Evolutionary conservation across 2,797 vertebrate genomes (phyloP).

Genomic region (Antrozous pallidus): DNA sequence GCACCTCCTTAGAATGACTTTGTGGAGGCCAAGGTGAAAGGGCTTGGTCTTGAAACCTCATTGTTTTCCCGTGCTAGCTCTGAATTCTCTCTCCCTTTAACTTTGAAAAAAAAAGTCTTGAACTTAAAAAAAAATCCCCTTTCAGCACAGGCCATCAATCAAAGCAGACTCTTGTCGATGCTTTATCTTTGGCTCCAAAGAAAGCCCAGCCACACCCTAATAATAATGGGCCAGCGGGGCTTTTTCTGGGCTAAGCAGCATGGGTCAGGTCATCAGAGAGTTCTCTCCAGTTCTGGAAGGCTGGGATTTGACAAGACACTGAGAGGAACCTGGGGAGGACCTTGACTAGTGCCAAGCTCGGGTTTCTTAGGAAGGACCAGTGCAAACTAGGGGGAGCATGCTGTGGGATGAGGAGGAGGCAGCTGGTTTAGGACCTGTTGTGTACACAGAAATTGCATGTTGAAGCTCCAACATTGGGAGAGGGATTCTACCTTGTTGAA

Average conservation of each 20-base stretch:
- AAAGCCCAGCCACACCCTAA: not conserved
- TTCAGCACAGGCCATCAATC: not conserved
- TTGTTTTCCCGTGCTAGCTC: not conserved
- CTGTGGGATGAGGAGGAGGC: too few relatives aligned
- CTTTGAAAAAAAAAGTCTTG: not conserved
- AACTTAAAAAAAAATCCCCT: not conserved
- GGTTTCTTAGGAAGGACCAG: conserved; percentile 22
- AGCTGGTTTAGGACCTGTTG: not conserved
- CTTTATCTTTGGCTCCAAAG: conserved; percentile 6
- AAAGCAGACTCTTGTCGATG: not conserved
- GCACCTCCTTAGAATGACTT: not conserved
- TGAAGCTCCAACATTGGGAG: not conserved
- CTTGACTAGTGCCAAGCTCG: not conserved
- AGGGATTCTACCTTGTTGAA: not conserved
- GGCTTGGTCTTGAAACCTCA: not conserved
- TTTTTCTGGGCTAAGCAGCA: not conserved
- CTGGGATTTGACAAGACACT: conserved; percentile 54
- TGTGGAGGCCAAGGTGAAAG: not conserved
- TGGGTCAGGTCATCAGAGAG: not conserved
- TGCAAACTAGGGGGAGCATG: not conserved
- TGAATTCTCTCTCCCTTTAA: not conserved
- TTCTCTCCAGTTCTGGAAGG: conserved; percentile 11
- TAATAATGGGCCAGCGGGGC: not conserved
- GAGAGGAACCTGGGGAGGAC: conserved; percentile 37
- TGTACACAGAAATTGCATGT: not conserved